Percentiles rank a stretch among this genome's conserved stretches.
These are phyloP conservation scores for Metridium senile DNA, from an alignment of 92 coral and sea anemone genomes.

Conservation along the genomic window DNA sequence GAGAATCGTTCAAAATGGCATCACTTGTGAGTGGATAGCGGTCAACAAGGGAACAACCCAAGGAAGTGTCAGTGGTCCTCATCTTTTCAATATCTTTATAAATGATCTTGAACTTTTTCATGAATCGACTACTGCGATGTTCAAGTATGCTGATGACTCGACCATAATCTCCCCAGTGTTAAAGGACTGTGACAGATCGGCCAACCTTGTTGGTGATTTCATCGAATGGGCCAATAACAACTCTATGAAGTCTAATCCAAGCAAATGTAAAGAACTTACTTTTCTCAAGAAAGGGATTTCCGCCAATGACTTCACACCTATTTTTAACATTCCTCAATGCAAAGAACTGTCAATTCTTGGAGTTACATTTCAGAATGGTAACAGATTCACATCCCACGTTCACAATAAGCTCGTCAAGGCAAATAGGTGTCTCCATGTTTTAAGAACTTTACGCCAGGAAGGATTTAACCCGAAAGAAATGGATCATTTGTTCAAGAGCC, in stretches of 20 bases:
- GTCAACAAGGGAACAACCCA: slow-evolving; percentile 43
- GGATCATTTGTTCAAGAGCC: not conserved
- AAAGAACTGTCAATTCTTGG: not conserved
- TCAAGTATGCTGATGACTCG: slow-evolving; percentile 27
- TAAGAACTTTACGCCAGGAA: not conserved
- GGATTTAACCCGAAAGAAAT: not conserved
- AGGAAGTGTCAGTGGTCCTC: slow-evolving; percentile 56
- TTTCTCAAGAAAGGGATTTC: not conserved
- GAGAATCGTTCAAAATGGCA: slow-evolving; percentile 16
- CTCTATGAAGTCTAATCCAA: not conserved
- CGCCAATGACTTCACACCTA: not conserved
- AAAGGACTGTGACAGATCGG: slow-evolving; percentile 15
- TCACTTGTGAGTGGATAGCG: slow-evolving; percentile 7
- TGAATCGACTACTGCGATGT: not conserved
- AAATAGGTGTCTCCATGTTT: not conserved
- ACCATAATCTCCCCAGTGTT: slow-evolving; percentile 27
- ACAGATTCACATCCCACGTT: not conserved
- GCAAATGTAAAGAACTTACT: not conserved
- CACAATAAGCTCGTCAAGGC: not conserved
- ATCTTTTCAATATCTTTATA: slow-evolving; percentile 37
- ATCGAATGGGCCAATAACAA: not conserved
- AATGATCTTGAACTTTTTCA: slow-evolving; percentile 26
- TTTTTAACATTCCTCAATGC: not conserved
- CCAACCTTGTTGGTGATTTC: not conserved
- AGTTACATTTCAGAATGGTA: not conserved